Evolutionary conservation across 2,797 vertebrate species (phyloP), one percentile per base, ranked within the genome.

Genomic region (Coregonus suidteri): DNA sequence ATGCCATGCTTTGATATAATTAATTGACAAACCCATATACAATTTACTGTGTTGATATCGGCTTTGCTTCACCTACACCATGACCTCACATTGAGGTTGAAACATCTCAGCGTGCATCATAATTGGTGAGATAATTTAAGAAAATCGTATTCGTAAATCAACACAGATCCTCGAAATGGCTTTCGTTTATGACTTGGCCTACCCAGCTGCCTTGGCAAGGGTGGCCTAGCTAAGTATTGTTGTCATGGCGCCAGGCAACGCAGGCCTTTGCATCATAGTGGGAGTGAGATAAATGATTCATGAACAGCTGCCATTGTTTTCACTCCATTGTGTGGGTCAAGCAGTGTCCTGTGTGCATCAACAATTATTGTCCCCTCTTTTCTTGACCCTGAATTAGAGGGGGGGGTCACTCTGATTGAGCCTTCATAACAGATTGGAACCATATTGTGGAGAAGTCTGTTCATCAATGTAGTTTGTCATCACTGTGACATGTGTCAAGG

Each of bases 231-330:
- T 74, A 67, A 65, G 30, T 75, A 25, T 65, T 76, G 53, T 71
- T 69, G 79, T 35, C 70, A 73, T 30, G 53, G 47, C 15, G 71
- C 64, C 71, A 74, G 20, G 54, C 75, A 74, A 66, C 53, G 18
- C 52, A 11, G 31, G 64, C 70, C 70, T 64, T 16, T 56, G 70
- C 75, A 74, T 77, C 79, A 71, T 75, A 71, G 77, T 64, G 72
- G 77, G 71, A 70, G 56, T 52, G 76, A 62, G 18, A 77, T 83
- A 56, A 83, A 83, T 83, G 73, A 83, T 78, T 80, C 73, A 83
- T 80, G 81, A 83, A 64, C 81, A 83, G 75, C 78, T 83, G 81
- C 78, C 76, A 78, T 77, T 80, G 78, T 83, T 83, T 77, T 47
- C 51, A 77, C 72, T 75, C 67, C 54, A 69, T 74, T 70, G 75